Base-by-base conservation (phyloP, 2,113 vertebrate species). In the Hipposideros armiger region DNA sequence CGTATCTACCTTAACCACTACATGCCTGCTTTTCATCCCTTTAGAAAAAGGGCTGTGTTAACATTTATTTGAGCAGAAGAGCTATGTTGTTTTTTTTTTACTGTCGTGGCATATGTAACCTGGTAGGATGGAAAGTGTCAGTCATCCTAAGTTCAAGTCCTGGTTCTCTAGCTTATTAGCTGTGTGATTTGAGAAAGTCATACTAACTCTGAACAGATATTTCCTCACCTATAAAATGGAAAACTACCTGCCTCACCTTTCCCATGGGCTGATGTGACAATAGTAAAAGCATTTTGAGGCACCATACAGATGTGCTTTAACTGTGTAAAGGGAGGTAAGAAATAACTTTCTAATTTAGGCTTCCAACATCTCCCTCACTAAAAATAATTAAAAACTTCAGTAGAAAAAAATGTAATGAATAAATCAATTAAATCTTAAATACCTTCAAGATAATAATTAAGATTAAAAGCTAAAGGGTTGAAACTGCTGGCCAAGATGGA, bases 391-490 rank as follows among this genome's bases (percentile, higher is more conserved):
- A 64, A n/a, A 10, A 24, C 20, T 76, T 92, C 60, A 52, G 45
- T 42, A 76, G 36, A 28, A 87, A 50, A 62, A 62, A 90, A 93
- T 56, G 66, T 36, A 58, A 85, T 87, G 45, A 78, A 87, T 73
- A 72, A 64, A 76, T 87, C 56, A 30, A 19, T 78, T 54, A 93
- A 42, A 40, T 87, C 80, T 62, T 50, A 83, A 70, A 30, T 50
- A 42, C 24, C 60, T 91, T 91, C 62, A 87, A 82, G 19, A 50
- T 73, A 11, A 58, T 66, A 90, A 86, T 85, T 73, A 87, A 77
- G 32, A 42, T 72, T 70, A 66, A 77, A 89, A 88, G 40, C 17
- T n/a, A 70, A 84, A 89, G 40, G 4, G 1, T 52, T 90, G 15
- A 74, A n/a, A 60, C 56, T 52, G 7, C 32, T 89, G 42, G 62